phyloP scores from a whole-genome alignment of 2,113 vertebrate species.

The Cyphomyrus plagiostoma region DNA sequence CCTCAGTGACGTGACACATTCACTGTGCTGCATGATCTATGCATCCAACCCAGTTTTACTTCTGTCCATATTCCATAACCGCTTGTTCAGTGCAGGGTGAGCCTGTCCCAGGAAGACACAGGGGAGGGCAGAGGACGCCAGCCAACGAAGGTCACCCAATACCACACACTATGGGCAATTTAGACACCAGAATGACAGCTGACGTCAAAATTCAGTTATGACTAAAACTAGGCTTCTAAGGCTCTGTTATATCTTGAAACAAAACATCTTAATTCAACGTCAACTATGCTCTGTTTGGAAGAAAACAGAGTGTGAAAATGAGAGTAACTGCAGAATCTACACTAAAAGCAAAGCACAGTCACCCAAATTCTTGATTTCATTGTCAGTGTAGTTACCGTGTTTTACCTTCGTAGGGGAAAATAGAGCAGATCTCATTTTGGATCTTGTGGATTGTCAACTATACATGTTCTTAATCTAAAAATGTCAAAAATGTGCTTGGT shows the following conservation, averaged over 20 bases:
- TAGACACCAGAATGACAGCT: neutral
- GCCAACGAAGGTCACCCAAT: neutral
- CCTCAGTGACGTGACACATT: neutral
- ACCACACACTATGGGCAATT: neutral
- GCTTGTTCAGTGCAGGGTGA: neutral
- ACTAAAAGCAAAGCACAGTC: neutral
- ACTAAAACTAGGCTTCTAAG: too few species aligned
- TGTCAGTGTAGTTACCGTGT: neutral
- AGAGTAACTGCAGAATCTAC: neutral
- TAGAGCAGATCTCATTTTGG: neutral
- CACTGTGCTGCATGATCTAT: neutral
- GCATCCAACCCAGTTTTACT: neutral
- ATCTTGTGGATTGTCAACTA: neutral
- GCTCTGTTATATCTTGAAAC: too few species aligned
- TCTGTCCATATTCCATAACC: neutral
- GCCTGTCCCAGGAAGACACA: neutral
- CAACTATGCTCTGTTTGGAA: too few species aligned
- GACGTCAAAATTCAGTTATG: too few species aligned
- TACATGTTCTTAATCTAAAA: neutral
- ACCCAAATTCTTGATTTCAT: neutral
- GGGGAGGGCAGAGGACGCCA: neutral
- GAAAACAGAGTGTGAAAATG: neutral
- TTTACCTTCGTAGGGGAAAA: neutral
- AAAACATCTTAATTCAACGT: too few species aligned
- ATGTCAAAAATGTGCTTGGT: neutral